Evolutionary conservation across 2,797 vertebrate species (phyloP), one percentile per base, ranked within the genome.

Genomic region (Tokudaia muenninki): DNA sequence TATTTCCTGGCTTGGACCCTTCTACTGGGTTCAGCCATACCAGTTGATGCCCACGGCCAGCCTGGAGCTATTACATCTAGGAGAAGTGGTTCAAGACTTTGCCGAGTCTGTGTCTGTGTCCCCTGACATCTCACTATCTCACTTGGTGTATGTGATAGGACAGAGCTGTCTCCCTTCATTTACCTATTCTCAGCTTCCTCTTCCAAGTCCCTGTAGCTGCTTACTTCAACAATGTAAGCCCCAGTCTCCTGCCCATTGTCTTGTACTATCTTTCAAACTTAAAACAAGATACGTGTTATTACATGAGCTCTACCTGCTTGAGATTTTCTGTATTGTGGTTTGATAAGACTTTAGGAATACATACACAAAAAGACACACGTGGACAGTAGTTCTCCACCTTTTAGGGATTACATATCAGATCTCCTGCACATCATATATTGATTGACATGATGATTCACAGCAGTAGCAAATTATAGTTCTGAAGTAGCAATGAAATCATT

Each of bases 231-330:
- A 74, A 83, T 52, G 13, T 57, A 14, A 90, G 14, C 26, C 29
- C 70, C 70, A 87, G 50, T 12, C 47, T 52, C n/a, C 34, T 79
- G 31, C 16, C 52, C 41, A 3, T 93, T 94, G 87, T 72, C 14
- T 52, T 37, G 67, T 72, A n/a, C 92, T 95, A 22, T 31, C 24
- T 89, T 91, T 67, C 59, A 87, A 89, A 87, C 10, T 74, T 90
- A 83, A 63, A 61, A 14, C 57, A n/a, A 72, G 55, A 11, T 21
- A 55, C 29, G 2, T 70, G 6, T 87, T 65, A 70, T 78, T 77
- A 63, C 47, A 31, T 81, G 59, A 87, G 37, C 2, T 94, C 2
- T 44, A 75, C 29, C 92, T 89, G 74, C 7, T 87, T 92, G 81
- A 97, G 16, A 11, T 52, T 80, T 75, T 50, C 22, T 6, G 21